Conservation (phyloP, 2,888 invertebrate genomes). For the Glaucopsyche alexis region DNA sequence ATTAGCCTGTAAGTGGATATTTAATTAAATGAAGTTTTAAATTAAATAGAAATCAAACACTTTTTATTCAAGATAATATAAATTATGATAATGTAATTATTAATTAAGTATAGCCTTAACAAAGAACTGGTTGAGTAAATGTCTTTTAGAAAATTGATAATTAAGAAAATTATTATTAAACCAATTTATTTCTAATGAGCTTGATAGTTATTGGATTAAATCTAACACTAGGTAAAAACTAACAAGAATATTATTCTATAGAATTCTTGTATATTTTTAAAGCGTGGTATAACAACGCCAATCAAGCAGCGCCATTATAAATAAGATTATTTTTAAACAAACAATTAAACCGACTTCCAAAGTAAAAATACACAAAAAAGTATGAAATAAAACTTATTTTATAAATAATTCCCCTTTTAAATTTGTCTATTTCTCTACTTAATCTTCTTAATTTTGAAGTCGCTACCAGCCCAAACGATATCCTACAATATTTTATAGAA, state of each 20-base stretch:
- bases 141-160: slow-evolving; percentile 20
- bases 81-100: slow-evolving; percentile 12
- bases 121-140: background rate
- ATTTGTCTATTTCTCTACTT: too few relatives aligned
- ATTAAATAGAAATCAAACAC: slow-evolving; percentile 1
- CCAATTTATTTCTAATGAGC: slow-evolving; percentile 1
- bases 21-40: slow-evolving; percentile 8
- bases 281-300: background rate
- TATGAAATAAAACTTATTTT: too few relatives aligned
- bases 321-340: too few relatives aligned
- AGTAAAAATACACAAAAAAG: too few relatives aligned
- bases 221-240: background rate
- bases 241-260: background rate
- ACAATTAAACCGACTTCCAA: too few relatives aligned
- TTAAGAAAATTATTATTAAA: background rate
- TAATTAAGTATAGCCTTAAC: background rate
- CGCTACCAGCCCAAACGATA: too few relatives aligned
- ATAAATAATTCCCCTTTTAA: too few relatives aligned
- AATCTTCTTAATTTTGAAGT: too few relatives aligned
- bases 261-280: background rate
- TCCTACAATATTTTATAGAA: too few relatives aligned
- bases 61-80: background rate
- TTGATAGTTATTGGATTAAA: background rate
- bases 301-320: background rate
- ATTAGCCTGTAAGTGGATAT: background rate